Base-by-base conservation (phyloP, 2,888 invertebrate species). In the Apodemia duryi region DNA sequence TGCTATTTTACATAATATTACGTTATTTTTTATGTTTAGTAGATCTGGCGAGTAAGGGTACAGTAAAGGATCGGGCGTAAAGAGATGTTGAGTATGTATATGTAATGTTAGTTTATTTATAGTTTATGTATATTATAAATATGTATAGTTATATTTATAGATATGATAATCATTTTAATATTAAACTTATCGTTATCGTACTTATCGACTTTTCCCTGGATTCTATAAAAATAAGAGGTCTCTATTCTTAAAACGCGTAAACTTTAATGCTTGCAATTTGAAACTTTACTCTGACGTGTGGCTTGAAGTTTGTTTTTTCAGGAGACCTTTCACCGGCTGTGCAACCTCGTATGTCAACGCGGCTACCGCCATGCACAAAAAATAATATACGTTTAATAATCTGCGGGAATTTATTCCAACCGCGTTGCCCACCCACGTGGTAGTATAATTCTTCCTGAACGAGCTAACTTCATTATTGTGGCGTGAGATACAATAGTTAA, bases 401-500 rank as follows among this genome's bases (percentile, higher is more conserved):
- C 86, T 85, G 83, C 84, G 74, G 81, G 86, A 88, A 88, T 87
- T 88, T 85, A 83, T 80, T 78, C 80, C 78, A 73, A 80, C 82
- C 83, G 79, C 81, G 74, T 75, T 78, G 90, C 78, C 91, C 91
- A 91, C 91, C 91, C 91, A 91, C 90, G 87, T 86, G 88, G 89
- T 82, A 78, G 80, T 84, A 87, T 91, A 90, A 81, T 86, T 91
- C 91, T 90, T 86, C 87, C 85, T 82, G 85, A 90, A 89, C 87
- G 90, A 91, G 89, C 90, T 86, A 90, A 91, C 91, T 90, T 91
- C 90, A 91, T 91, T 91, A 91, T 91, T 91, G 90, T 91, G 90
- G 89, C 86, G 82, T 84, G 86, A 89, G 90, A 90, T 91, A 91
- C 91, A 91, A 91, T 91, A 90, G 91, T 90, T 91, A 91, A 91